These are phyloP conservation scores for Orientallactaga bullata DNA, from an alignment of 2,113 vertebrate species.

Conservation along the genomic window DNA sequence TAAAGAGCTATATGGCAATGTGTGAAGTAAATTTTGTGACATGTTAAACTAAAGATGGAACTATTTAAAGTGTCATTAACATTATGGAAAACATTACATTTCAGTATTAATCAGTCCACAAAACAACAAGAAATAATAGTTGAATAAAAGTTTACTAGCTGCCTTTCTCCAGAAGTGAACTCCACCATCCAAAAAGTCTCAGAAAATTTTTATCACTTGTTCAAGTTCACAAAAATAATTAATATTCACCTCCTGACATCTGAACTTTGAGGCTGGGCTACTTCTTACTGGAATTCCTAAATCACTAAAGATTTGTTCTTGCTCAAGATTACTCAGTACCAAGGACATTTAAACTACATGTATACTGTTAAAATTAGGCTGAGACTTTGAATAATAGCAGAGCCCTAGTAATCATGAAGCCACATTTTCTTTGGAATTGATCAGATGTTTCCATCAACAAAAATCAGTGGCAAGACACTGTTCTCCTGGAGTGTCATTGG, in stretches of 20 bases:
- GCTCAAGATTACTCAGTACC: constrained; percentile 15
- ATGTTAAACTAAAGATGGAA: constrained; percentile 15
- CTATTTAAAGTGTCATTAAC: background rate
- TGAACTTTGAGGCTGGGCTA: background rate
- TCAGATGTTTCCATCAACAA: constrained; percentile 65
- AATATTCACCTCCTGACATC: background rate
- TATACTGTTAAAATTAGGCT: constrained; percentile 42
- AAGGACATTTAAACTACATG: background rate
- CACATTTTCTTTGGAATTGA: background rate
- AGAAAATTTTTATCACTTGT: background rate
- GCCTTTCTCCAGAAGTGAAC: background rate
- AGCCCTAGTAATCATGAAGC: constrained; percentile 51
- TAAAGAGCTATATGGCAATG: background rate
- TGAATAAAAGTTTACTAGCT: background rate
- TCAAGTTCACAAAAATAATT: background rate
- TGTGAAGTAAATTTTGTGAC: constrained; percentile 44
- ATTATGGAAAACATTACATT: background rate
- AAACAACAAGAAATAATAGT: constrained; percentile 2
- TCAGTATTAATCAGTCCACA: background rate
- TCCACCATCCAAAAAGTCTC: background rate
- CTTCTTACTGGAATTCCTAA: background rate
- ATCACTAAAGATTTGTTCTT: constrained; percentile 10
- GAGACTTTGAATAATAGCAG: constrained; percentile 56
- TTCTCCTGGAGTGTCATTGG: constrained; percentile 34
- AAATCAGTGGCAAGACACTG: constrained; percentile 46